Base-by-base conservation (phyloP, 1,140 invertebrate species). In the Hypsibius dujardini region DNA sequence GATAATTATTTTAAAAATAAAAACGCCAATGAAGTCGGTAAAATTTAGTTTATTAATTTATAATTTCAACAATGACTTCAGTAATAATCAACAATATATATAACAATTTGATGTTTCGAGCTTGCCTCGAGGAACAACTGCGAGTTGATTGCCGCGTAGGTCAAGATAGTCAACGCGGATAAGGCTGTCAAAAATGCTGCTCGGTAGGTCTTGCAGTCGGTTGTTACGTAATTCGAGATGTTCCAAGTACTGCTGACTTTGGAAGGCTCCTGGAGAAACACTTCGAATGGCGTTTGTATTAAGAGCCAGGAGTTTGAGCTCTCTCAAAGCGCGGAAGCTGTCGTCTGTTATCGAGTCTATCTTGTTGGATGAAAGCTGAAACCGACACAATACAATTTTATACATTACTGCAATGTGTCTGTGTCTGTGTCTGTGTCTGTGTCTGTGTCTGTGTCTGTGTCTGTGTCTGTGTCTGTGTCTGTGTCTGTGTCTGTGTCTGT, bases 141-240 rank as follows among this genome's bases (percentile, higher is more conserved):
- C 45, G 12, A 67, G 42, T 45, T 67, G 12, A 42, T 67, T 67
- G 7, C 3, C 7, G 3, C 62, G 62, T 7, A 67, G 62, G 45
- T 67, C 62, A 12, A 67, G 12, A 42, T 67, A 45, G 12, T 67
- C 42, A 3, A 67, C 12, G 3, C 62, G 12, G 42, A 67, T 67
- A 42, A 15, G 3, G 42, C 62, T 67, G 62, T 67, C 62, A 0
- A 67, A 67, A 12, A 67, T 3, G 7, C 3, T 45, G 45, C 12
- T 15, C 42, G 62, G 62, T 3, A 67, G 42, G 42, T 67, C 62
- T 67, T 67, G 62, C 62, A 67, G 62, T 15, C 62, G 12, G 42
- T 67, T 67, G 7, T 45, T 45, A 42, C 42, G 12, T 45, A 67
- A 45, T 42, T 67, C 62, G 42, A 67, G 12, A 67, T 42, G 62